Evolutionary conservation across 1,140 invertebrate genomes (phyloP).

Genomic region (Polypedilum pembai): DNA sequence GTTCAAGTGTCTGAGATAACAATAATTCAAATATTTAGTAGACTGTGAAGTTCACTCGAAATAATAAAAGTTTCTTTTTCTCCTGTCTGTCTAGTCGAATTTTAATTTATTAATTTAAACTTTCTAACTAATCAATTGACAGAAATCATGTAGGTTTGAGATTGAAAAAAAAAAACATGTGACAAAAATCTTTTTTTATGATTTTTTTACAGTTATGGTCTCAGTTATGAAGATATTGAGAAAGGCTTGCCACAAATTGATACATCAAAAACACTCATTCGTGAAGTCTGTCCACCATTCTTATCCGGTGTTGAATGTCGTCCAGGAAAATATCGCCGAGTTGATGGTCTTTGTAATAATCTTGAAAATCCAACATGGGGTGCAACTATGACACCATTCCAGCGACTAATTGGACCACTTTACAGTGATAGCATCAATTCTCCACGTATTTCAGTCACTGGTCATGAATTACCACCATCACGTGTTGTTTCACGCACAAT

Average conservation of each 20-base stretch:
- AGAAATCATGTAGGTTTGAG: not conserved
- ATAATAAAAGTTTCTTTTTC: not conserved
- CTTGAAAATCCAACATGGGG: slow-evolving; percentile 86
- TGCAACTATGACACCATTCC: slow-evolving; percentile 72
- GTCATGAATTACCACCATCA: slow-evolving; percentile 66
- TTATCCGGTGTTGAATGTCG: slow-evolving; percentile 79
- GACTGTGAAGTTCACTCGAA: too few species aligned
- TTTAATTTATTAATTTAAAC: not conserved
- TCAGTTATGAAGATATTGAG: slow-evolving; percentile 78
- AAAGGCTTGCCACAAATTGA: slow-evolving; percentile 82
- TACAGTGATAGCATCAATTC: slow-evolving; percentile 75
- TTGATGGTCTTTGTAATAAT: slow-evolving; percentile 91
- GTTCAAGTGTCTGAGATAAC: too few species aligned
- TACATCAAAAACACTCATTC: slow-evolving; percentile 78
- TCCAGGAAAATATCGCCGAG: slow-evolving; percentile 80
- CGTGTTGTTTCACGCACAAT: slow-evolving; percentile 79
- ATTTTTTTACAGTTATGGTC: slow-evolving; percentile 57
- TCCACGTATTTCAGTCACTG: slow-evolving; percentile 66
- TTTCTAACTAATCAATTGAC: slow-evolving; percentile 10
- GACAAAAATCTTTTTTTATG: slow-evolving; percentile 32
- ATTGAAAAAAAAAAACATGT: not conserved
- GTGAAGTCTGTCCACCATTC: slow-evolving; percentile 80
- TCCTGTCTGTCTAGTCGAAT: not conserved
- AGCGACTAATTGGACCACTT: slow-evolving; percentile 66
- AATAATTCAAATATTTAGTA: too few species aligned